These are phyloP conservation scores for Leucoma salicis DNA, from an alignment of 2,888 invertebrate genomes.

Conservation along the genomic window DNA sequence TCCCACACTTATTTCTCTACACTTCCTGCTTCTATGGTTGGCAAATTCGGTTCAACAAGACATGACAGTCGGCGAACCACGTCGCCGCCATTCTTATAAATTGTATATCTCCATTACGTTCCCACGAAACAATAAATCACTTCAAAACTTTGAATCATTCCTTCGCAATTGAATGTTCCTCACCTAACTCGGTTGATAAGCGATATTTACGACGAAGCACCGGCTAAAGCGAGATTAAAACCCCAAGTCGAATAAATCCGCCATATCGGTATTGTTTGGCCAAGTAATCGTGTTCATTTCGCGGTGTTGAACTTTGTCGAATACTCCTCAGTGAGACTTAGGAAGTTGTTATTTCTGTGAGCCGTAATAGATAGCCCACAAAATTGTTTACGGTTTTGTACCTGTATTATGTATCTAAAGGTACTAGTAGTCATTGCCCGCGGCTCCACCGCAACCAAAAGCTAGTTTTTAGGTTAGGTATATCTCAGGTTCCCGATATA, in stretches of 20 bases:
- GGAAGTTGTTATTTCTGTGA: slow-evolving; percentile 25
- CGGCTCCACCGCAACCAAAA: too few relatives aligned
- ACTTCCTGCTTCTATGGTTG: too few relatives aligned
- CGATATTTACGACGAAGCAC: slow-evolving; percentile 29
- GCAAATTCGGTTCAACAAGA: too few relatives aligned
- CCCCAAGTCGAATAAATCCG: slow-evolving; percentile 61
- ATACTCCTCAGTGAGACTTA: slow-evolving; percentile 24
- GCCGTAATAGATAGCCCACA: background rate
- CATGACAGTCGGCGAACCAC: too few relatives aligned
- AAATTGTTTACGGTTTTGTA: background rate
- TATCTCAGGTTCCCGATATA: too few relatives aligned
- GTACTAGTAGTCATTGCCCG: too few relatives aligned
- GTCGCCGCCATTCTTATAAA: too few relatives aligned
- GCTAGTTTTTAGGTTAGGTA: too few relatives aligned
- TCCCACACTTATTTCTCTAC: too few relatives aligned
- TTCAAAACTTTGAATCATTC: slow-evolving; percentile 30
- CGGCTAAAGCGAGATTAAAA: slow-evolving; percentile 41
- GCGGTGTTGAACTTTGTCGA: slow-evolving; percentile 37
- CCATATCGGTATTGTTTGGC: slow-evolving; percentile 55
- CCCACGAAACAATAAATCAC: slow-evolving; percentile 21
- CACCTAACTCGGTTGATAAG: slow-evolving; percentile 25
- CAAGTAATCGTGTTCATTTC: slow-evolving; percentile 62
- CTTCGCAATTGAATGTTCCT: slow-evolving; percentile 30
- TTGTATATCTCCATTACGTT: too few relatives aligned
- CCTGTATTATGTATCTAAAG: too few relatives aligned